Evolutionary conservation across 2,113 vertebrate species (phyloP).

Genomic region (Pygoscelis antarcticus): DNA sequence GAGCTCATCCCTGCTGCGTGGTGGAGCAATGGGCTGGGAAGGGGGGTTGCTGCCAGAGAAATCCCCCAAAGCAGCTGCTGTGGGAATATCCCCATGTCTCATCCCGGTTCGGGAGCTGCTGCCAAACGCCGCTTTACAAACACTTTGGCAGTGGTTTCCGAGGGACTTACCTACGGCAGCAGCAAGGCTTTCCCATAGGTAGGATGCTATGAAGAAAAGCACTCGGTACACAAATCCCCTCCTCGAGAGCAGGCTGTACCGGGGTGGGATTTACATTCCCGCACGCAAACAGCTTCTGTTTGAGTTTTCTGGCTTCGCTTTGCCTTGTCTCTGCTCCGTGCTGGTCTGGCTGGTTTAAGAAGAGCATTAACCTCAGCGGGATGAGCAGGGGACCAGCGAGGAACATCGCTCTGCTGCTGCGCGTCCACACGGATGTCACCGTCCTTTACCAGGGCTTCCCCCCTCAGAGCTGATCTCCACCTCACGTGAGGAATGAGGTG

Average conservation of each 20-base stretch:
- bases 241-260: neutral
- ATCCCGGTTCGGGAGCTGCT: neutral
- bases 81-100: neutral
- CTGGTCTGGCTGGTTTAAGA: neutral
- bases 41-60: neutral
- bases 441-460: neutral
- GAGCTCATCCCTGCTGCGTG: fast-evolving
- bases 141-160: neutral
- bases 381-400: neutral
- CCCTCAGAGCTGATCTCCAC: neutral
- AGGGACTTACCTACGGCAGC: neutral
- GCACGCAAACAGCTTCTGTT: neutral
- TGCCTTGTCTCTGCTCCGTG: neutral
- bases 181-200: neutral
- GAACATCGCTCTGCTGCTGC: neutral
- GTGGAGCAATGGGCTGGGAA: neutral
- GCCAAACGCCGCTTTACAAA: neutral
- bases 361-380: neutral
- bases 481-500: neutral
- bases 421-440: fast-evolving
- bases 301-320: neutral
- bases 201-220: neutral
- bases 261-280: neutral
- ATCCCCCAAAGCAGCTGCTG: neutral
- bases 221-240: neutral